Evolutionary conservation across 2,888 invertebrate genomes (phyloP).

Genomic region (Drosophila antonietae): DNA sequence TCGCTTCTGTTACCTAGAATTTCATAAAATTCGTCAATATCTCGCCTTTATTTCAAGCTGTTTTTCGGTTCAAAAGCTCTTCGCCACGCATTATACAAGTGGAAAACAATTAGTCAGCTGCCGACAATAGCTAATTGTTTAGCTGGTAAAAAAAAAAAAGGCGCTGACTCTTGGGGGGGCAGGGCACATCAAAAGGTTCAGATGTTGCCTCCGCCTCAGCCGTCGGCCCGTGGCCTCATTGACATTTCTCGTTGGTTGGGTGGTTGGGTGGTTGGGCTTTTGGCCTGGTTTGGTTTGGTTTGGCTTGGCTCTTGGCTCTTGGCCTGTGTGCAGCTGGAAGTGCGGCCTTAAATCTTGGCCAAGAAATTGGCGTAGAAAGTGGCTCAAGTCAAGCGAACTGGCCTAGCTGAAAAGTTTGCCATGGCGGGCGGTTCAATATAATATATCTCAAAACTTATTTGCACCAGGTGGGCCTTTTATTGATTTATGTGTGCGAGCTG

Average conservation of each 20-base stretch:
- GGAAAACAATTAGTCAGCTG: background rate
- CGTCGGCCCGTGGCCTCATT: background rate
- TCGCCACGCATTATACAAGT: background rate
- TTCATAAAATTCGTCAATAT: background rate
- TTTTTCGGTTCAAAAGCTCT: constrained; percentile 9
- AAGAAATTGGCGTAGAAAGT: constrained; percentile 53
- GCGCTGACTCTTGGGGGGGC: background rate
- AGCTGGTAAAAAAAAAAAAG: background rate
- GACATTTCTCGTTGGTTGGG: background rate
- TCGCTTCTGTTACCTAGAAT: background rate
- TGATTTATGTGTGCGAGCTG: constrained; percentile 63
- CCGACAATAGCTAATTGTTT: constrained; percentile 36
- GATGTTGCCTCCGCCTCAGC: background rate
- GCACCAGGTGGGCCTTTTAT: constrained; percentile 72
- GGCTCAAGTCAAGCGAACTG: constrained; percentile 29
- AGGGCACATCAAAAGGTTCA: constrained; percentile 5
- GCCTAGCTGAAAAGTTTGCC: constrained; percentile 28
- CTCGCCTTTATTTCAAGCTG: background rate
- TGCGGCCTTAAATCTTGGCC: constrained; percentile 46
- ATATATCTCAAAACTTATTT: constrained; percentile 72
- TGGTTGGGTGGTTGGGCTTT: constrained; percentile 1
- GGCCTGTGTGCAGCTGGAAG: constrained; percentile 28
- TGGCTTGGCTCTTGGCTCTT: background rate
- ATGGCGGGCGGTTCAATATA: constrained; percentile 57
- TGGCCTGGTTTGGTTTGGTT: background rate